Evolutionary conservation across 2,113 vertebrate genomes (phyloP), one percentile per base, ranked within the genome.

Genomic region (Oriolus oriolus): DNA sequence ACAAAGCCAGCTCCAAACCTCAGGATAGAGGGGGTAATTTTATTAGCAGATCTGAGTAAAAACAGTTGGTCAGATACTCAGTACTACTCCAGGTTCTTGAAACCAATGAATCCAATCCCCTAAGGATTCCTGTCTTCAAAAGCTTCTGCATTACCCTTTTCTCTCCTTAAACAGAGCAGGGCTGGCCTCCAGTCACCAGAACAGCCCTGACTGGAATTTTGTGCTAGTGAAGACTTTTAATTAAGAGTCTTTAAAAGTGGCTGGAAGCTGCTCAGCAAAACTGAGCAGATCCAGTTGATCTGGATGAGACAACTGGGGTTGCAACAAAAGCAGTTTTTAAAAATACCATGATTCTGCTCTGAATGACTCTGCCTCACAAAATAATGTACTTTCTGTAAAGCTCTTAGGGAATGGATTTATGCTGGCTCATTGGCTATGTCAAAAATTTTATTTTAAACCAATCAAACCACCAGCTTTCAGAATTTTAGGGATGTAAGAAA

Each of bases 381-480:
- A 73, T 7, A 84, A 68, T 57, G 47, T 35, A 60, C 22, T 74
- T 95, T 53, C 54, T 84, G 30, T 87, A 85, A 96, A 86, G 22
- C 44, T 54, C 42, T 79, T 87, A 94, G 83, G 79, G n/a, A 66
- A 80, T 71, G 30, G 41, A 59, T 94, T 91, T 82, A 77, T 57
- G n/a, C 18, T 73, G 63, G 50, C 30, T 91, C 70, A 66, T 77
- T 93, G 24, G 30, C 45, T 24, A 37, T 79, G 54, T 57, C 73
- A 91, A 68, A 84, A 77, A 7, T 70, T 60, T 90, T 88, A 74
- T 87, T 93, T 96, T 89, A 89, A 92, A 93, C 26, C 82, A 91
- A 95, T 87, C 92, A 96, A 97, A 76, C 19, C 27, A 90, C 53
- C 37, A 27, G 28, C 54, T 56, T 86, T 84, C 56, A 91, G 87